Evolutionary conservation across 2,797 vertebrate species (phyloP), one percentile per base, ranked within the genome.

Genomic region (Alectoris magna): DNA sequence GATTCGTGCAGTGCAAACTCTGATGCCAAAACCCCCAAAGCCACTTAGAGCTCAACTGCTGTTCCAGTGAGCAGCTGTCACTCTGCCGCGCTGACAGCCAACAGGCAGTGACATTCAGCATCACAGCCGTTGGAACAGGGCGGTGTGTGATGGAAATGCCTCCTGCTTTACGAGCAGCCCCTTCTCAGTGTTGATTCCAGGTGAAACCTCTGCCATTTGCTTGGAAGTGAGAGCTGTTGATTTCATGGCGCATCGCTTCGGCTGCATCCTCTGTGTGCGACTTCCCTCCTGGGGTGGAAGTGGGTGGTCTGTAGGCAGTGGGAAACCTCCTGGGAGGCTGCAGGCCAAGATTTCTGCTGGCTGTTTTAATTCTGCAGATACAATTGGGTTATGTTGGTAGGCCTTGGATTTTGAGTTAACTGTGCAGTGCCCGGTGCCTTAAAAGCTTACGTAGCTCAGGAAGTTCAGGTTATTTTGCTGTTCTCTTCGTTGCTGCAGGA

Each of bases 401-500:
- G 73, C 36, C 15, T 49, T 38, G 48, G 49, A 13, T 66, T 60
- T 46, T 41, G 44, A 36, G 12, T 69, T 67, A 34, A 14, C 41
- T 34, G 7, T 58, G 48, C 14, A 3, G 15, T 73, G 48, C 41
- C 38, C 1, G 0, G 14, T 51, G 17, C 83, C 66, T 73, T 51
- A n/a, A 86, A 69, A 51, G 36, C 31, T 68, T 34, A 19, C 84
- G 85, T 19, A 14, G 49, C 68, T 92, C 34, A 51, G 66, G 73
- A 94, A 51, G 29, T 74, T 90, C 60, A 93, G 39, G 15, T 85
- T 68, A 66, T 83, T 85, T 88, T 96, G 77, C 88, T 83, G 48
- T 84, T 90, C 70, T 97, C 92, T 91, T 41, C 72, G 38, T 92
- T 73, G 18, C 88, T 94, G 55, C 95, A 99, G 99, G 99, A 99